phyloP scores from a whole-genome alignment of 2,113 vertebrate genomes.

The Platycercus adscitus region DNA sequence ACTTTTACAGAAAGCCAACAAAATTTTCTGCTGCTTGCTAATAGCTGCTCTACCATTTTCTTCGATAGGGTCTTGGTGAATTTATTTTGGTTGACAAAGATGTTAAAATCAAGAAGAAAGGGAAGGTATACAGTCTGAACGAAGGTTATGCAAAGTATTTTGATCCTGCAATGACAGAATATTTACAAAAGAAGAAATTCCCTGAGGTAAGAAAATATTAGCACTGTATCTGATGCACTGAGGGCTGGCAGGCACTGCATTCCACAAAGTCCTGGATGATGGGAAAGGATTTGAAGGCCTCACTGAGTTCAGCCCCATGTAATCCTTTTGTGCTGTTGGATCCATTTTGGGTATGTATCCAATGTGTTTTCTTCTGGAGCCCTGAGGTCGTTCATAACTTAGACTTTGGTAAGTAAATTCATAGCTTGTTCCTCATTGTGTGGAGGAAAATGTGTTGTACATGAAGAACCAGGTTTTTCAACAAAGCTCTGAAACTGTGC shows the following conservation, averaged over 20 bases:
- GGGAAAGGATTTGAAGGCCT: not conserved
- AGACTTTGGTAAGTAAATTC: not conserved
- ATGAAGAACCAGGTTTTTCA: not conserved
- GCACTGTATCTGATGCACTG: not conserved
- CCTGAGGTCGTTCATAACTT: not conserved
- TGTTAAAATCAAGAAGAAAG: slow-evolving; percentile 91
- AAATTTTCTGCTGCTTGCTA: not conserved
- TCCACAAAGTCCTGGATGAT: not conserved
- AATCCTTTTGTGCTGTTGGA: not conserved
- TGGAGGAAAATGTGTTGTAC: not conserved
- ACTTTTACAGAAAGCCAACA: not conserved
- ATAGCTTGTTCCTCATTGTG: not conserved
- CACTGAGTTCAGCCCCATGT: not conserved
- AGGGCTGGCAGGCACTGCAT: not conserved
- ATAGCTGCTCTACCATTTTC: not conserved
- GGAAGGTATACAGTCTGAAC: slow-evolving; percentile 94
- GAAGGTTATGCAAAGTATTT: slow-evolving; percentile 97
- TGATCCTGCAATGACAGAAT: slow-evolving; percentile 88
- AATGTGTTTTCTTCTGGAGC: not conserved
- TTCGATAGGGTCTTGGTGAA: slow-evolving; percentile 88
- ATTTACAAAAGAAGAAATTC: slow-evolving; percentile 93
- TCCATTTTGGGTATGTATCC: not conserved
- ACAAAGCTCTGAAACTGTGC: not conserved
- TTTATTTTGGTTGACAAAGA: slow-evolving; percentile 94
- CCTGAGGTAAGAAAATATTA: slow-evolving; percentile 85